Evolutionary conservation across 2,113 vertebrate species (phyloP), one percentile per base, ranked within the genome.

Genomic region (Notarius lentiginosus): DNA sequence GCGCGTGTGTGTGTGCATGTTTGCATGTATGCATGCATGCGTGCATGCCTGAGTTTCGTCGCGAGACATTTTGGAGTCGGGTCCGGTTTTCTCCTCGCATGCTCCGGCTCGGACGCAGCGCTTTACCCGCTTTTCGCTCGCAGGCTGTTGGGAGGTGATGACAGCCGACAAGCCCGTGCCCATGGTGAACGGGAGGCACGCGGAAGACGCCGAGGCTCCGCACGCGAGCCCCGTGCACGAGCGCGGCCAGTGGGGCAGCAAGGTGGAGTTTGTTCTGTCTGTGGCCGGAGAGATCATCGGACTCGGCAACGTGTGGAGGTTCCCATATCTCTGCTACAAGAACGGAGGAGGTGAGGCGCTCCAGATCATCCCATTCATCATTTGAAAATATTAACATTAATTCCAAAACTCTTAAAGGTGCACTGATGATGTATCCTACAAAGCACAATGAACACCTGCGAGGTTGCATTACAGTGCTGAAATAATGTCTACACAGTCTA

Each of bases 241-340:
- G 92, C 96, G 98, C 84, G 98, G 98, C 85, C 98, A 99, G 51
- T 99, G 98, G 98, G 99, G 98, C 95, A 99, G 98, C 92, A 99
- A 99, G 95, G 93, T 99, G 70, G 98, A 99, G 94, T 99, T 99
- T 91, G 90, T 99, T 91, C 95, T 99, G 89, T 99, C 98, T 60
- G 98, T 99, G 93, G 98, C 98, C 0, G 98, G 98, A 92, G 98
- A 99, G 94, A 99, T 99, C 91, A 99, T 99, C 49, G 98, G 98
- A 27, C 92, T 99, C 91, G 98, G 98, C 70, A 99, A 99, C 7
- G 98, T 99, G 30, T 99, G 98, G 98, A 96, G 98, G 90, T 99
- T 99, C 91, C 98, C 98, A 1, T 99, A 99, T 91, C 97, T 99
- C 89, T 99, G 98, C 94, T 99, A 99, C 96, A 99, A 99, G 94